Percentiles rank a stretch among this genome's conserved stretches.
Conservation (phyloP, 2,797 vertebrate genomes). For the Gambelia wislizenii region DNA sequence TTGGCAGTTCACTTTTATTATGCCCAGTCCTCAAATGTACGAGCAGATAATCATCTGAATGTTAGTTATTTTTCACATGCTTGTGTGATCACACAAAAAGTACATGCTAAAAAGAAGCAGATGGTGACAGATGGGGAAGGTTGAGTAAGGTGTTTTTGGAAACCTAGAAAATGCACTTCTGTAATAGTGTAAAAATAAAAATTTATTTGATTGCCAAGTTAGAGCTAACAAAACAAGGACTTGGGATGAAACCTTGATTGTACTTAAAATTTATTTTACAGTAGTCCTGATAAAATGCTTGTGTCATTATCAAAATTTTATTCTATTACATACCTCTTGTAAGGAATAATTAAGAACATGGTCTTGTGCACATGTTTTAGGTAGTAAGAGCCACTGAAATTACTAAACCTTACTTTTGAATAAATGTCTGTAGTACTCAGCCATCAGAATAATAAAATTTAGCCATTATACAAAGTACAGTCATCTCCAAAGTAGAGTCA, state of each 20-base stretch:
- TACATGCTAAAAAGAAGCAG: slow-evolving; percentile 99
- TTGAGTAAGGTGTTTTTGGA: slow-evolving; percentile 98
- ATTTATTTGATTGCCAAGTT: slow-evolving; percentile 90
- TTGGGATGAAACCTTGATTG: slow-evolving; percentile 52
- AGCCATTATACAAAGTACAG: background rate
- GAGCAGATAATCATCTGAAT: slow-evolving; percentile 99
- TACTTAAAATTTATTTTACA: slow-evolving; percentile 55
- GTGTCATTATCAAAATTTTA: slow-evolving; percentile 42
- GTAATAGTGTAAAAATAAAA: slow-evolving; percentile 98
- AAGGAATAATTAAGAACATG: slow-evolving; percentile 2
- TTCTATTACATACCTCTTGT: background rate
- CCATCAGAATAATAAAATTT: background rate
- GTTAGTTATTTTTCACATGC: slow-evolving; percentile 99
- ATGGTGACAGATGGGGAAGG: slow-evolving; percentile 99
- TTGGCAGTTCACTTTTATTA: slow-evolving; percentile 95
- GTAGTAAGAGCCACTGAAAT: background rate
- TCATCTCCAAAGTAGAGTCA: background rate
- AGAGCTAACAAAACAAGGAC: slow-evolving; percentile 79
- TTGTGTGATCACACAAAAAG: slow-evolving; percentile 98
- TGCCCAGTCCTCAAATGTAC: slow-evolving; percentile 92
- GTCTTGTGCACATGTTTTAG: background rate
- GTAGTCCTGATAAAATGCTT: slow-evolving; percentile 38
- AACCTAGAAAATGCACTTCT: slow-evolving; percentile 97
- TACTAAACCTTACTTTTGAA: background rate
- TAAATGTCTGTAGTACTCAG: background rate